Base-by-base conservation (phyloP, 2,888 invertebrate genomes). In the Phaedon cochleariae region DNA sequence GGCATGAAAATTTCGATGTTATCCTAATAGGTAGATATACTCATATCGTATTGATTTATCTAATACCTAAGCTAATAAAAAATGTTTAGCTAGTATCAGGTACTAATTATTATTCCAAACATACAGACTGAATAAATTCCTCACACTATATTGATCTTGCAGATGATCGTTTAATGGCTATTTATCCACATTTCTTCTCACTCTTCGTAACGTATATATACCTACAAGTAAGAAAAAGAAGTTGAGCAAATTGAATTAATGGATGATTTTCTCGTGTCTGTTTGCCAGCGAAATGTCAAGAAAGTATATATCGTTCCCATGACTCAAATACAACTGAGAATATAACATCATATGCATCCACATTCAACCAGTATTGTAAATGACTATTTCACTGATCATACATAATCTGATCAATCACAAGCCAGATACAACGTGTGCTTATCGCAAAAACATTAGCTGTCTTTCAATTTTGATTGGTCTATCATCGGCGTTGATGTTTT, bases 81-180 rank as follows among this genome's bases (percentile, higher is more conserved):
- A 21, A 22, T 41, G 29, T 41, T 55, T 22, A 55, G 15, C 55
- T 22, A 41, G 55, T 45, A 45, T 26, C 57, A 45, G 41, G 57
- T 57, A 57, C 57, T 57, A 57, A 57, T 57, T 45, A 18, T 26
- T 17, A 57, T 57, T 57, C 57, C 37, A 57, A 57, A 57, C 57
- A 57, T n/a, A 21, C 57, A 15, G 12, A n/a, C 26, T 26, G 17
- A 17, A 57, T 57, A 45, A 45, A 57, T 57, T 41, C 57, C 22
- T 29, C 15, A 46, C 57, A 57, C 45, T 57, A 57, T 57, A 57
- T 57, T 57, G 45, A 57, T 57, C 57, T 57, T 57, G 45, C 57
- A 41, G 45, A 57, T 57, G 45, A 57, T 45, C 57, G 57, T 45
- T 45, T 41, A 55, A 41, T 55, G 21, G 26, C 5, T 55, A 22